Conservation (phyloP, 2,113 vertebrate species). For the Numenius arquata region DNA sequence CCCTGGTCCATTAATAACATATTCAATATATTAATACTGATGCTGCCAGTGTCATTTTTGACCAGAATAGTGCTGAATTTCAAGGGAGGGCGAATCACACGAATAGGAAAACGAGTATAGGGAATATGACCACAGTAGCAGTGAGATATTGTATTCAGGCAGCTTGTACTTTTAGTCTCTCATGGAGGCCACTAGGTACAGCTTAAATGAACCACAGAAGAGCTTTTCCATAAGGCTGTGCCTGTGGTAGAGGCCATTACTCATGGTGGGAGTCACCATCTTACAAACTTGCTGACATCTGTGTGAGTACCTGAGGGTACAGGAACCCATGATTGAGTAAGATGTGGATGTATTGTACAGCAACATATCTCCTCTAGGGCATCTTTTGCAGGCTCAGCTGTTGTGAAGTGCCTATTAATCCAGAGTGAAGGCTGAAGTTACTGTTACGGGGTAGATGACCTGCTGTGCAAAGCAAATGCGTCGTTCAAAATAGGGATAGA, state of each 20-base stretch:
- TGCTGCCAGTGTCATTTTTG: background rate
- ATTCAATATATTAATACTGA: background rate
- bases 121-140: background rate
- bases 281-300: slow-evolving; percentile 8
- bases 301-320: slow-evolving; percentile 51
- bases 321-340: slow-evolving; percentile 21
- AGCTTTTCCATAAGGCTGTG: slow-evolving; percentile 24
- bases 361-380: slow-evolving; percentile 21
- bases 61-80: background rate
- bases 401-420: slow-evolving; percentile 43
- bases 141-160: background rate
- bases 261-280: slow-evolving; percentile 28
- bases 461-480: background rate
- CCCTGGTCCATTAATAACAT: background rate
- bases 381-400: slow-evolving; percentile 53
- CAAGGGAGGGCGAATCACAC: background rate
- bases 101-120: background rate
- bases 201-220: slow-evolving; percentile 24
- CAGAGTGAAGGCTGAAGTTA: slow-evolving; percentile 21
- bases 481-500: background rate
- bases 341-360: slow-evolving; percentile 28
- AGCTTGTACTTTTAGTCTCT: background rate
- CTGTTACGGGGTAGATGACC: background rate
- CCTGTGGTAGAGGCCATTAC: slow-evolving; percentile 40
- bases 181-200: background rate